Evolutionary conservation across 2,888 invertebrate genomes (phyloP), one percentile per base, ranked within the genome.

Genomic region (Noctua fimbriata): DNA sequence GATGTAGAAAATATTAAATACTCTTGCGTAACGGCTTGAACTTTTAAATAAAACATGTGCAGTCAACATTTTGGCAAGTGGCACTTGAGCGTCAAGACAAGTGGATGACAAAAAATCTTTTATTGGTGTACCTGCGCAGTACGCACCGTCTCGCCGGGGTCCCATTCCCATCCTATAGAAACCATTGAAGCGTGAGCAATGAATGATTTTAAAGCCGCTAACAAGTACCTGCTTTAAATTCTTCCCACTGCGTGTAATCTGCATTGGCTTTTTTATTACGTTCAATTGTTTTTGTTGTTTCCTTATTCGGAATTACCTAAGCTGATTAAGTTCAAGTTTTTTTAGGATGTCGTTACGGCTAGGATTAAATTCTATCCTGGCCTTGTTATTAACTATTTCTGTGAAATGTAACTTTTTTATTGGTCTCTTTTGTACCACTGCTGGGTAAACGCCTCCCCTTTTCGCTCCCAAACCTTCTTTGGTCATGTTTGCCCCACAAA

Each of bases 121-220:
- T 91, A 91, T 90, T 86, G 91, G 92, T 92, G 90, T 95, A 96
- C 95, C 96, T 95, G 95, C 93, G 89, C 91, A 86, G 88, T 94
- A 94, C 92, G 87, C 90, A 84, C 87, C 92, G 91, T 93, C 93
- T 93, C 93, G 92, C 93, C 81, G 81, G 92, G 93, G 91, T 90
- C 92, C 92, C 91, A 92, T 93, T 93, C 91, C 92, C 91, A 89
- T 89, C 91, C 91, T 89, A 92, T 92, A 92, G 91, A 94, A 94
- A 93, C 92, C 92, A 94, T 95, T 95, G 90, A 95, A 93, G 92
- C 93, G 93, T 94, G 91, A 92, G 87, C 92, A 95, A 95, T 95
- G 94, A 95, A 95, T 95, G 94, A 94, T 94, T 94, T 92, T 90
- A 91, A 94, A 93, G 90, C 89, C 91, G 83, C 90, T 90, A 89